Evolutionary conservation across 2,888 invertebrate genomes (phyloP).

Genomic region (Colletes collaris): DNA sequence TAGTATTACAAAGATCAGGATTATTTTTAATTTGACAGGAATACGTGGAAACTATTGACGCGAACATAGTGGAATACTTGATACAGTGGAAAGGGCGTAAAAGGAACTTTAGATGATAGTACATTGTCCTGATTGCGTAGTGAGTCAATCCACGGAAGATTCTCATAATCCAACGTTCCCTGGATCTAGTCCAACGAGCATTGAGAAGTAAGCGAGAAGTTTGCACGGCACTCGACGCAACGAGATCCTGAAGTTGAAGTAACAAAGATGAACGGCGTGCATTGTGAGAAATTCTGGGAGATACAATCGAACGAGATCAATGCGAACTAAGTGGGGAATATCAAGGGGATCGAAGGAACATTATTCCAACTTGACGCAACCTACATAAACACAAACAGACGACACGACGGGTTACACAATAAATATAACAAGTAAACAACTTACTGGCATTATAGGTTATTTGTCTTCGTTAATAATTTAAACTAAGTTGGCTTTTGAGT

Average conservation of each 20-base stretch:
- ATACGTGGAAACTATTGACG: neutral
- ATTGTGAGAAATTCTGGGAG: constrained; percentile 19
- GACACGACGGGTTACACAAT: too few species aligned
- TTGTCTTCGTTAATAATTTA: too few species aligned
- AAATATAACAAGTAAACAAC: too few species aligned
- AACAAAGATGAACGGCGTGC: constrained; percentile 29
- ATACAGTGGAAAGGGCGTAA: too few species aligned
- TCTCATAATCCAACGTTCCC: constrained; percentile 32
- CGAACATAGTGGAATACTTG: neutral
- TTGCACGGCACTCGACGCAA: constrained; percentile 38
- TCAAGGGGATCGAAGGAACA: neutral
- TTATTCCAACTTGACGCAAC: too few species aligned
- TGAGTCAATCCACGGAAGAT: constrained; percentile 1
- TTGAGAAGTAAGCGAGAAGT: constrained; percentile 42
- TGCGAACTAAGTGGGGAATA: neutral
- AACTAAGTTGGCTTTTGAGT: too few species aligned
- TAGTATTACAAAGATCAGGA: too few species aligned
- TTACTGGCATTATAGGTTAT: too few species aligned
- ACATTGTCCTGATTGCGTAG: constrained; percentile 10
- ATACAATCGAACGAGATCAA: constrained; percentile 17
- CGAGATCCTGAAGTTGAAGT: constrained; percentile 38
- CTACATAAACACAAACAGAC: too few species aligned
- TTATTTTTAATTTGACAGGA: too few species aligned
- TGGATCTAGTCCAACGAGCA: constrained; percentile 45
- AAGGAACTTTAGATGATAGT: too few species aligned